These are phyloP conservation scores for Haemorhous mexicanus DNA, from an alignment of 2,113 vertebrate genomes.

Conservation along the genomic window DNA sequence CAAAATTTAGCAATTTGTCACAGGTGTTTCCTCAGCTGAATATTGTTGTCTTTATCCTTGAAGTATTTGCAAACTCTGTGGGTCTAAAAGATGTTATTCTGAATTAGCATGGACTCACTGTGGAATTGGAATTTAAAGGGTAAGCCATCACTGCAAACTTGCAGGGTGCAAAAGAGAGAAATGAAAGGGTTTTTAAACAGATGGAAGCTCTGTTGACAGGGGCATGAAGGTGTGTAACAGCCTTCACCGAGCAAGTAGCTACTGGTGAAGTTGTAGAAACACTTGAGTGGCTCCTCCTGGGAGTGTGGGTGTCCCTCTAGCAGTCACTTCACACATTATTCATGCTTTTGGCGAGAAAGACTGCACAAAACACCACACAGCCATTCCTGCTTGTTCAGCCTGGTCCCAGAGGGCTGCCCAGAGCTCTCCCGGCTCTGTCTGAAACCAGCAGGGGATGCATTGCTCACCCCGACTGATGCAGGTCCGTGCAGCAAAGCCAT, in stretches of 20 bases:
- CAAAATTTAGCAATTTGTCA: not conserved
- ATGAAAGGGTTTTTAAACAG: not conserved
- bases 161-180: not conserved
- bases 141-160: not conserved
- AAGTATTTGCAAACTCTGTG: rapidly evolving
- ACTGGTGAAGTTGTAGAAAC: not conserved
- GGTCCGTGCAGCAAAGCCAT: not conserved
- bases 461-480: rapidly evolving
- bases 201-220: not conserved
- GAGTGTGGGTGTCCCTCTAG: not conserved
- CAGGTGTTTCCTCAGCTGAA: not conserved
- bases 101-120: not conserved
- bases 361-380: not conserved
- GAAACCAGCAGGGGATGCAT: not conserved
- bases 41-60: not conserved
- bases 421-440: not conserved
- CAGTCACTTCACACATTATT: not conserved
- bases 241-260: not conserved
- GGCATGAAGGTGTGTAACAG: not conserved
- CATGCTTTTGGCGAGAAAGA: not conserved
- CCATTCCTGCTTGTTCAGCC: not conserved
- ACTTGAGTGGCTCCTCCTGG: not conserved
- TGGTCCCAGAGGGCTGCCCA: not conserved
- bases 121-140: not conserved
- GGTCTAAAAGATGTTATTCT: not conserved